Conservation (phyloP, 2,888 invertebrate species). For the Theretra japonica region DNA sequence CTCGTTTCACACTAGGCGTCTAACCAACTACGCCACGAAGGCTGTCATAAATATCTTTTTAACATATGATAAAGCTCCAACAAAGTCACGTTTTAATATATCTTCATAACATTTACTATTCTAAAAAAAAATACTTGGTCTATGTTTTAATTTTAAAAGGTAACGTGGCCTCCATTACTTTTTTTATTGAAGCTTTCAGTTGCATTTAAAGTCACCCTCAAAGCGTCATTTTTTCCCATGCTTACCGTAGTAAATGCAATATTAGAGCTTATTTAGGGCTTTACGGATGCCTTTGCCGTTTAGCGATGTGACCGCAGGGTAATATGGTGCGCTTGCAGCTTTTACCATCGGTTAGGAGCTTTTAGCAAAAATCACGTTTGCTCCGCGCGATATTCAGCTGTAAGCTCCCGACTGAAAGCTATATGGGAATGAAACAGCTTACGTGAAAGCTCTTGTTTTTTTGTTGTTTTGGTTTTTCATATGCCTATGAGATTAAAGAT, state of each 20-base stretch:
- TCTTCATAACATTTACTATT: too few species aligned
- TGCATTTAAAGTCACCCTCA: neutral
- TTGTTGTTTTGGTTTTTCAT: neutral
- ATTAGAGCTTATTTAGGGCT: constrained; percentile 2
- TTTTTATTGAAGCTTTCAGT: neutral
- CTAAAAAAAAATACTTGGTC: too few species aligned
- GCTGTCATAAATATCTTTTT: too few species aligned
- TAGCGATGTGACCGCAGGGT: constrained; percentile 47
- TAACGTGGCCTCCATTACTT: too few species aligned
- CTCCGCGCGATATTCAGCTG: constrained; percentile 18
- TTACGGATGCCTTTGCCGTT: constrained; percentile 33
- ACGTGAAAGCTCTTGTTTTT: neutral
- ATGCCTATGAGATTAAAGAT: neutral
- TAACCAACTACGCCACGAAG: too few species aligned
- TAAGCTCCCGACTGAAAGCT: constrained; percentile 19
- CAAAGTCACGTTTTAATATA: too few species aligned
- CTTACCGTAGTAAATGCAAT: constrained; percentile 5
- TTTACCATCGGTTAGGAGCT: constrained; percentile 51
- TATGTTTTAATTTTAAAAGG: too few species aligned
- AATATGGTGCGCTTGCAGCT: constrained; percentile 49
- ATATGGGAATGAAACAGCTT: constrained; percentile 12
- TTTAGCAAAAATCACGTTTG: constrained; percentile 58
- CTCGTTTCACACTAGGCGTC: too few species aligned
- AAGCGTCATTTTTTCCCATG: neutral
- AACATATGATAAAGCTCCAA: too few species aligned